Evolutionary conservation across 2,888 invertebrate species (phyloP), one percentile per base, ranked within the genome.

Genomic region (Eupithecia exiguata): DNA sequence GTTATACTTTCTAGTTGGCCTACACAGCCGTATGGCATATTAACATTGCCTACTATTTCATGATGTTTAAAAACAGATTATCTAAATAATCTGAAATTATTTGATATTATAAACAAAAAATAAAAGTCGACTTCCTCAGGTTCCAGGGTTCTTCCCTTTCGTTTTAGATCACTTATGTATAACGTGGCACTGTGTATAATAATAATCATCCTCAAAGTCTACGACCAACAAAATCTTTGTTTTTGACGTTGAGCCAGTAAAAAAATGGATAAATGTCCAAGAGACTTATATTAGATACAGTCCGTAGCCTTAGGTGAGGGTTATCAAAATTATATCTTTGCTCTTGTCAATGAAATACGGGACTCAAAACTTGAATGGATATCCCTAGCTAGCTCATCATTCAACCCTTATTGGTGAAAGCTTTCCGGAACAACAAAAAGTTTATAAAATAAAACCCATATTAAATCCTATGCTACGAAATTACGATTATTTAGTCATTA

Each of bases 401-500:
- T 38, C 36, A 35, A 38, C n/a, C 66, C 25, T 21, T 43, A 36
- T 58, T 58, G 6, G 35, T 62, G 43, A 30, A 35, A n/a, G 30
- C 35, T 46, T 38, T 70, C 21, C 49, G 65, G 49, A 14, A 65
- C 36, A 49, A 43, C 63, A n/a, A 12, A 49, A 49, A 6, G 46
- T 49, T 12, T 62, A 49, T 36, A n/a, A 63, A 74, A 71, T 75
- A 80, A 79, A 77, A 78, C 78, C 74, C 72, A 78, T 79, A 71
- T 78, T 78, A 78, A 74, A 70, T 5, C 38, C 38, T 65, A 77
- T 80, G 79, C 78, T 76, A 67, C 66, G 68, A 83, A 86, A 86
- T 86, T 82, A 85, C 82, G 82, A 83, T 86, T 82, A 87, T 87
- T 84, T 83, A 83, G 76, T 72, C 78, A 80, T 79, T 73, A 80